Percentiles rank a stretch among this genome's conserved stretches.
Conservation (phyloP, 2,113 vertebrate genomes). For the Hipposideros armiger region DNA sequence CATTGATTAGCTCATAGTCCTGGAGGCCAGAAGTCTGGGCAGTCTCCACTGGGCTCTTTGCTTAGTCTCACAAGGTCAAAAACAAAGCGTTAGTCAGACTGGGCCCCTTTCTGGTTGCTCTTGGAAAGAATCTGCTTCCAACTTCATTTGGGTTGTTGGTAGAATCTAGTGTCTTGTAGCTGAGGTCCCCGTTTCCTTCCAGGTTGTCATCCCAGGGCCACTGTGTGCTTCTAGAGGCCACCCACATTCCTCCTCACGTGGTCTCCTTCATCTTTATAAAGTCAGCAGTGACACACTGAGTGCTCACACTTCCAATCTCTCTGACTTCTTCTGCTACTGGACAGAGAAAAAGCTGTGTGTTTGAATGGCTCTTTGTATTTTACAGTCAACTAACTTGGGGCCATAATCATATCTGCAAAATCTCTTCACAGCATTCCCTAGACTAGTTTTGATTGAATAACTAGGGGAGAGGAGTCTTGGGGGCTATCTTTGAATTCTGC, state of each 20-base stretch:
- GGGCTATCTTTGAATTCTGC: constrained; percentile 27
- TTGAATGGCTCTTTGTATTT: not conserved
- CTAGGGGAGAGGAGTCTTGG: not conserved
- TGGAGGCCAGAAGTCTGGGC: not conserved
- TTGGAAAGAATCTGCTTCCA: not conserved
- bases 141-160: not conserved
- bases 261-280: not conserved
- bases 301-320: not conserved
- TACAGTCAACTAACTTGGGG: not conserved
- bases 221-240: not conserved
- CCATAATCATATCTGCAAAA: not conserved
- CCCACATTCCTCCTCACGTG: not conserved
- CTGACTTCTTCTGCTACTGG: not conserved
- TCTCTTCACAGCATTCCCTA: not conserved
- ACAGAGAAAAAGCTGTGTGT: not conserved
- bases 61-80: not conserved
- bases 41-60: not conserved
- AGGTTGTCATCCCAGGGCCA: not conserved
- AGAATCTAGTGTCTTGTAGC: not conserved
- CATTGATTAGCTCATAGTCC: not conserved
- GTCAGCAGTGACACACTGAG: not conserved
- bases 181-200: not conserved
- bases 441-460: not conserved
- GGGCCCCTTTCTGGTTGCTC: not conserved
- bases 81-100: not conserved